Percentiles rank a stretch among this genome's conserved stretches.
These are phyloP conservation scores for Bactericera cockerelli DNA, from an alignment of 1,140 invertebrate species.

Conservation along the genomic window DNA sequence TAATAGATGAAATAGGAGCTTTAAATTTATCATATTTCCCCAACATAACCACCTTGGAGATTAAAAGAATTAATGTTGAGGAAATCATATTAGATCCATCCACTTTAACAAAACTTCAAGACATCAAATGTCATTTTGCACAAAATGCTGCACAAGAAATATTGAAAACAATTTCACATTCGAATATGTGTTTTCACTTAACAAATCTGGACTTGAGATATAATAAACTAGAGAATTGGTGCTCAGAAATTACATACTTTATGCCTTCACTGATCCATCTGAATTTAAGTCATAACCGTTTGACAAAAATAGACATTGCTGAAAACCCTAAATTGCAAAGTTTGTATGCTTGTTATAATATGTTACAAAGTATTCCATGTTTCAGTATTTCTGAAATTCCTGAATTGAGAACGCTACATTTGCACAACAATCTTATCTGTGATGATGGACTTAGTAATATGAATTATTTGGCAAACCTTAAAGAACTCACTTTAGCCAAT, in stretches of 20 bases:
- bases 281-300: neutral
- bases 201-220: neutral
- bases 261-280: neutral
- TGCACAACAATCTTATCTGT: constrained; percentile 7
- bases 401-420: neutral
- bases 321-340: neutral
- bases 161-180: neutral
- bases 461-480: constrained; percentile 33
- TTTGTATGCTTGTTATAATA: neutral
- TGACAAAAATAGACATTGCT: neutral
- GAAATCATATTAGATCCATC: neutral
- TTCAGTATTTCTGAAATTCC: neutral
- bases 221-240: neutral
- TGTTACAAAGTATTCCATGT: neutral
- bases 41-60: neutral
- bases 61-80: neutral
- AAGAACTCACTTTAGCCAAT: constrained; percentile 40
- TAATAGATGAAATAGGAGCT: neutral
- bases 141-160: neutral
- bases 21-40: neutral
- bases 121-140: neutral
- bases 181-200: neutral
- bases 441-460: neutral
- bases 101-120: neutral
- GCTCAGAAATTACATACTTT: neutral